A percentile compares a stretch with the other conserved stretches of the same genome.
Conservation (phyloP, 2,888 invertebrate genomes). For the Cerastis leucographa region DNA sequence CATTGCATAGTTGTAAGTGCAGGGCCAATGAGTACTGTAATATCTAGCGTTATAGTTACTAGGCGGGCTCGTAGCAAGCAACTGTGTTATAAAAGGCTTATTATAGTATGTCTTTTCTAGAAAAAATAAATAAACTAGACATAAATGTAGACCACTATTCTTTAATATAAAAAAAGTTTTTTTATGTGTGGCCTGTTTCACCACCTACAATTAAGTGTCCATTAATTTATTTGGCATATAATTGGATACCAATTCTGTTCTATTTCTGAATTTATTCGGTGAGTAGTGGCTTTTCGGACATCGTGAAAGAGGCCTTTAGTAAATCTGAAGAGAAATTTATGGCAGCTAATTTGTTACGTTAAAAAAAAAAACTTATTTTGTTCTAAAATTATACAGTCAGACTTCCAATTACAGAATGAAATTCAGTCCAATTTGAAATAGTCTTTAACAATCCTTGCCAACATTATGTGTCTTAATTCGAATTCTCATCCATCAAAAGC, state of each 20-base stretch:
- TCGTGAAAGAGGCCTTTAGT: no score
- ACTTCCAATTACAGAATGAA: conserved; percentile 20
- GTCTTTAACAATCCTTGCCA: background rate
- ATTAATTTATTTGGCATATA: no score
- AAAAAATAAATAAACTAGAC: background rate
- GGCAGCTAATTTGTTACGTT: conserved; percentile 40
- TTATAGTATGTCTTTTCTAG: conserved; percentile 69
- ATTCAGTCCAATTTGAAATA: conserved; percentile 27
- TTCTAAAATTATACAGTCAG: background rate
- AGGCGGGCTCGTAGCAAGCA: conserved; percentile 72
- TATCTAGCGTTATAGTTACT: conserved; percentile 68
- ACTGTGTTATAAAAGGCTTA: conserved; percentile 70
- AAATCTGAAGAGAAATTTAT: background rate
- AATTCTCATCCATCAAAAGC: background rate
- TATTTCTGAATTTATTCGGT: no score
- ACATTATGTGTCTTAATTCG: background rate
- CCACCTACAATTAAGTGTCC: no score
- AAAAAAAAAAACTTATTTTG: background rate
- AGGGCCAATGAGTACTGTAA: conserved; percentile 82
- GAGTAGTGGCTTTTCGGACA: no score
- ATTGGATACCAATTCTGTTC: no score
- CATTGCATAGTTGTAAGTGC: conserved; percentile 74
- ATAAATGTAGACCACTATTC: background rate
- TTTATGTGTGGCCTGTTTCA: no score
- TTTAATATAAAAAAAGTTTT: no score